Percentiles rank a stretch among this genome's conserved stretches.
These are phyloP conservation scores for Carcharodon carcharias DNA, from an alignment of 2,797 vertebrate genomes.

Conservation along the genomic window DNA sequence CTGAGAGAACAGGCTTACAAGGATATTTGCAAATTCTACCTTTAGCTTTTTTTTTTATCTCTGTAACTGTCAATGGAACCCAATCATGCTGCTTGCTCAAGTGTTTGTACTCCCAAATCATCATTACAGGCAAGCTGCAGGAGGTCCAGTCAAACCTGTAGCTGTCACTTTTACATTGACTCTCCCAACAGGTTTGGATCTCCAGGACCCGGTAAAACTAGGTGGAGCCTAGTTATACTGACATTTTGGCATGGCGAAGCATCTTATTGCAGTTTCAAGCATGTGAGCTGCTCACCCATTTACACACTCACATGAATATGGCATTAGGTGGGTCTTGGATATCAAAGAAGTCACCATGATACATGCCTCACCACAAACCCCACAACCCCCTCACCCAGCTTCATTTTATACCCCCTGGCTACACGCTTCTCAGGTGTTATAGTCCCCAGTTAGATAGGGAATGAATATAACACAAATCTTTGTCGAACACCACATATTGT, in stretches of 20 bases:
- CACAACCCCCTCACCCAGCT: neutral
- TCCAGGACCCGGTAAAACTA: neutral
- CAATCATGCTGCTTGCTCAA: neutral
- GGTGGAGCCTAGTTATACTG: neutral
- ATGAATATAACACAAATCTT: neutral
- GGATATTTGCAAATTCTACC: neutral
- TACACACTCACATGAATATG: neutral
- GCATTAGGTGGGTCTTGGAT: neutral
- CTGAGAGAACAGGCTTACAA: neutral
- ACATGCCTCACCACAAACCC: no score
- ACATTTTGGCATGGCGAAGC: neutral
- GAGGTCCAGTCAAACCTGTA: neutral
- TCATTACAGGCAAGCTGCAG: neutral
- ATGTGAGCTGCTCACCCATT: neutral
- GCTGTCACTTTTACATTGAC: neutral
- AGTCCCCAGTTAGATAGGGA: neutral
- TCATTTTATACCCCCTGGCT: neutral
- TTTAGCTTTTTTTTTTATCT: neutral
- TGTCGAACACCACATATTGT: neutral
- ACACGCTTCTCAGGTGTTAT: neutral
- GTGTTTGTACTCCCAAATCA: neutral
- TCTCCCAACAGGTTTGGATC: neutral
- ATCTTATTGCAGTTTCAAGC: neutral
- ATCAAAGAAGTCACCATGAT: neutral
- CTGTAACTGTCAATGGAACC: neutral